Evolutionary conservation across 2,113 vertebrate genomes (phyloP).

Genomic region (Herpailurus yagouaroundi): DNA sequence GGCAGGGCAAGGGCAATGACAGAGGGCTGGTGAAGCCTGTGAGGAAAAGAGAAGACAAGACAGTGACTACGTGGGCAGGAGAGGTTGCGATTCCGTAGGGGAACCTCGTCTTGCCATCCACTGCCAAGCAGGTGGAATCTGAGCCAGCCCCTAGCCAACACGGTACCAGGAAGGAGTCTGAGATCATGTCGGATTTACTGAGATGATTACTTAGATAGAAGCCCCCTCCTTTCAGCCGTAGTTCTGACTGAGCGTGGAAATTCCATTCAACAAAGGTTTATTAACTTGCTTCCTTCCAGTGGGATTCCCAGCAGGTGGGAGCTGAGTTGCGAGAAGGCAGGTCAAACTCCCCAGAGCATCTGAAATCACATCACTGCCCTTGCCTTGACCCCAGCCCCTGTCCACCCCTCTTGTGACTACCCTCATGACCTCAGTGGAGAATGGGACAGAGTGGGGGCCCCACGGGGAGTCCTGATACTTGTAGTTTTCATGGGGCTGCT

Average conservation of each 20-base stretch:
- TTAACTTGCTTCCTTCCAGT: background rate
- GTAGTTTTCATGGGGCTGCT: background rate
- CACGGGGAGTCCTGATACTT: background rate
- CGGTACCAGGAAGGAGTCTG: background rate
- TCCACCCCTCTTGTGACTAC: background rate
- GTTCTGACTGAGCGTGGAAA: slow-evolving; percentile 1
- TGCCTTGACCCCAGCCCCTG: background rate
- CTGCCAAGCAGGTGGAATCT: background rate
- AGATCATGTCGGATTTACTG: background rate
- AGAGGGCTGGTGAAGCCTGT: slow-evolving; percentile 55
- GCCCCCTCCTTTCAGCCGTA: background rate
- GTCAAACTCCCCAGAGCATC: background rate
- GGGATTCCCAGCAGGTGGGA: background rate
- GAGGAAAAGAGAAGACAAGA: slow-evolving; percentile 38
- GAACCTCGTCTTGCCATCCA: background rate
- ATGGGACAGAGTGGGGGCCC: background rate
- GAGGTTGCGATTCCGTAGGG: background rate
- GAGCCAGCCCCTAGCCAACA: background rate
- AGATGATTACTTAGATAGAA: background rate
- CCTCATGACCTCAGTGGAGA: background rate
- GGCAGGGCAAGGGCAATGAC: slow-evolving; percentile 2
- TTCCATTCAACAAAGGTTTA: background rate
- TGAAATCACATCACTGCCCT: background rate
- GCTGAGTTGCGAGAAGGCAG: background rate
- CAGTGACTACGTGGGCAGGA: background rate